Percentiles rank a stretch among this genome's conserved stretches.
Evolutionary conservation across 2,888 invertebrate genomes (phyloP).

Genomic region (Cryptocheilus praepositus): DNA sequence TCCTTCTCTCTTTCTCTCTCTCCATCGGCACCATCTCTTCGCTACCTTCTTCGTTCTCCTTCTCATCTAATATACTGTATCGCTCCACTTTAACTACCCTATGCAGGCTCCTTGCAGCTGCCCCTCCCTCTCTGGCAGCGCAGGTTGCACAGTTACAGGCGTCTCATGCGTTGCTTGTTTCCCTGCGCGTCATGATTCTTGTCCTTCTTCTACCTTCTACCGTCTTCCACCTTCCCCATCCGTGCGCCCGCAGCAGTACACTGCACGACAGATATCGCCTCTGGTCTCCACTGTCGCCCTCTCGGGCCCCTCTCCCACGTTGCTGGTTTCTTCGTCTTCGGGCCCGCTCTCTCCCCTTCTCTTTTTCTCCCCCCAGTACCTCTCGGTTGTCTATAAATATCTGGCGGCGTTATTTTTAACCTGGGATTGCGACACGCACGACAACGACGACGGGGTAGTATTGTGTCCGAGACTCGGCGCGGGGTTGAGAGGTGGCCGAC

Average conservation of each 20-base stretch:
- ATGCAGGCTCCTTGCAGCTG: constrained; percentile 16
- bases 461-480: not conserved
- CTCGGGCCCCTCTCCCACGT: not conserved
- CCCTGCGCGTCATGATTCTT: constrained; percentile 5
- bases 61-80: constrained; percentile 53
- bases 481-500: constrained; percentile 15
- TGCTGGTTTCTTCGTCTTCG: constrained; percentile 27
- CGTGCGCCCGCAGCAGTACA: constrained; percentile 15
- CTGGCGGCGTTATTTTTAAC: constrained; percentile 71
- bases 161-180: constrained; percentile 15
- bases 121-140: constrained; percentile 12
- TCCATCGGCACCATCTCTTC: not conserved
- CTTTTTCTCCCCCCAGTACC: constrained; percentile 1
- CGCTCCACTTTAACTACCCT: constrained; percentile 58
- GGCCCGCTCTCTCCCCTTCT: constrained; percentile 28
- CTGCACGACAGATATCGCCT: constrained; percentile 26
- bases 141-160: constrained; percentile 40
- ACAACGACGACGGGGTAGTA: constrained; percentile 17
- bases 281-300: not conserved
- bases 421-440: constrained; percentile 51
- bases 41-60: constrained; percentile 24
- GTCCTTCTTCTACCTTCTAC: not conserved
- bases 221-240: not conserved
- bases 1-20: not conserved
- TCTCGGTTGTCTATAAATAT: constrained; percentile 65